These are phyloP conservation scores for Leuciscus idus DNA, from an alignment of 2,113 vertebrate genomes.

Conservation along the genomic window DNA sequence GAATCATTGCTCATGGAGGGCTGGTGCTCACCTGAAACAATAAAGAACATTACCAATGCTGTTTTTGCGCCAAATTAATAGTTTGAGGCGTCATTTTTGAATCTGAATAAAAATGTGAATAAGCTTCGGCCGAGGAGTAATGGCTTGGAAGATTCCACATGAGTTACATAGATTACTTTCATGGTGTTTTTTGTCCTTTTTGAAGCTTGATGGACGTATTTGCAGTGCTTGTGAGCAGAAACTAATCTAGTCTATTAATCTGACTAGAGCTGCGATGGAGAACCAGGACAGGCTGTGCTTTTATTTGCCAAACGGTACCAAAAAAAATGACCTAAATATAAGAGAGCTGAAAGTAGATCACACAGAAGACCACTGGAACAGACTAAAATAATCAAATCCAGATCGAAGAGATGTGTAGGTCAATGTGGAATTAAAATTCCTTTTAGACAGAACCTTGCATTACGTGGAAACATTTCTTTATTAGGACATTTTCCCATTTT, in stretches of 20 bases:
- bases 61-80: background rate
- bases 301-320: slow-evolving; percentile 6
- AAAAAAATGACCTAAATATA: slow-evolving; percentile 46
- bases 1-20: slow-evolving; percentile 89
- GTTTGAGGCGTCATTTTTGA: background rate
- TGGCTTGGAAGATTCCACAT: background rate
- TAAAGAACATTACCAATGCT: background rate
- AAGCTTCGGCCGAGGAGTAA: background rate
- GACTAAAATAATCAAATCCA: background rate
- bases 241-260: background rate
- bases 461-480: background rate
- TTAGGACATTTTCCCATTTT: background rate
- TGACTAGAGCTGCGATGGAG: background rate
- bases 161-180: background rate
- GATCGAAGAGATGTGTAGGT: background rate
- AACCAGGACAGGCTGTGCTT: slow-evolving; percentile 32
- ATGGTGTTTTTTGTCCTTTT: background rate
- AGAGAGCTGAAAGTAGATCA: background rate
- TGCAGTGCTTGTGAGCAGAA: background rate
- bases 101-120: background rate
- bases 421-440: background rate
- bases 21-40: slow-evolving; percentile 83
- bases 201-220: background rate
- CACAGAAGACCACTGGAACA: slow-evolving; percentile 23
- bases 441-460: background rate